These are phyloP conservation scores for Axis porcinus DNA, from an alignment of 2,113 vertebrate genomes.

Conservation along the genomic window DNA sequence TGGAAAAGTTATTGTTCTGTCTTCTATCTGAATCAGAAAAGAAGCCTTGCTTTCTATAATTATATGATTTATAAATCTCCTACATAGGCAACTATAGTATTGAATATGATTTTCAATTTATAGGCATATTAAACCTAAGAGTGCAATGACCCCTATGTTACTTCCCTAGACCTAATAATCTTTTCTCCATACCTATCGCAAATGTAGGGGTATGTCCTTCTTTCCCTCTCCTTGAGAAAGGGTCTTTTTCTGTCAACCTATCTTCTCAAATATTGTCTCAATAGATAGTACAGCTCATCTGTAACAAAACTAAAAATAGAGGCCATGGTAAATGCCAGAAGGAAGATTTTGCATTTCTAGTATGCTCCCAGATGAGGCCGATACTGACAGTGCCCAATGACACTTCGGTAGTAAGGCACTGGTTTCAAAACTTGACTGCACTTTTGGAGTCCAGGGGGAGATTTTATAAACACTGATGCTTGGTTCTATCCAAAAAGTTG, in stretches of 20 bases:
- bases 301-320: background rate
- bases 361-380: background rate
- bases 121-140: background rate
- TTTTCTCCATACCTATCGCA: background rate
- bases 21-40: background rate
- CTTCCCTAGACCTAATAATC: background rate
- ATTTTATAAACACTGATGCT: background rate
- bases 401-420: background rate
- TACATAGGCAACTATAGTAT: background rate
- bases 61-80: background rate
- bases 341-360: background rate
- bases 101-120: background rate
- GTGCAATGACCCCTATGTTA: background rate
- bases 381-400: rapidly evolving
- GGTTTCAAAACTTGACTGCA: background rate
- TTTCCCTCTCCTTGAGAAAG: background rate
- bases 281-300: background rate
- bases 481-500: background rate
- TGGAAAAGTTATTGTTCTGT: background rate
- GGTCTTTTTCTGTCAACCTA: background rate
- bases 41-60: background rate
- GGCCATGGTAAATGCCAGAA: background rate
- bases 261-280: background rate
- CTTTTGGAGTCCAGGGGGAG: background rate
- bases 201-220: background rate